These are phyloP conservation scores for Lophius piscatorius DNA, from an alignment of 2,113 vertebrate genomes.

Conservation along the genomic window DNA sequence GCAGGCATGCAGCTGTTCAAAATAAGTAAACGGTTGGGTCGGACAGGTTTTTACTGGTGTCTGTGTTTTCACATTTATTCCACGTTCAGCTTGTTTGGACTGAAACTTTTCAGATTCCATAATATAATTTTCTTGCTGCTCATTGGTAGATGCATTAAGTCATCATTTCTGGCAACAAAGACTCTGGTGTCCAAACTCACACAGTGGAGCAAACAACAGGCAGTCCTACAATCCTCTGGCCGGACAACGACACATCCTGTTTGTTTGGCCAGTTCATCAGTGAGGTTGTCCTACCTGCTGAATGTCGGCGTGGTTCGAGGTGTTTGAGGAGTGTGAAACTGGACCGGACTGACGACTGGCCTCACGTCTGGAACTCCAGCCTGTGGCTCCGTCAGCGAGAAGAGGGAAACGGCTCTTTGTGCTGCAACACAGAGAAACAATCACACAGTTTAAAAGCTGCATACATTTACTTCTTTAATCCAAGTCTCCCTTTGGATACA, in stretches of 20 bases:
- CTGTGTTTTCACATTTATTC: background rate
- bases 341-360: conserved; percentile 80
- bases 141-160: background rate
- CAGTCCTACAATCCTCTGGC: too few relatives aligned
- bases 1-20: background rate
- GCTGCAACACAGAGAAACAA: conserved; percentile 74
- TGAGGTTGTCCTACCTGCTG: conserved; percentile 66
- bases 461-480: background rate
- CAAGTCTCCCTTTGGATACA: background rate
- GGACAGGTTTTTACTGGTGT: conserved; percentile 6
- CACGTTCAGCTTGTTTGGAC: background rate
- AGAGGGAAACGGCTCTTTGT: conserved; percentile 89
- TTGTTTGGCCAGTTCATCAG: too few relatives aligned
- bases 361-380: conserved; percentile 76
- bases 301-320: conserved; percentile 87
- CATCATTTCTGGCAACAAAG: too few relatives aligned
- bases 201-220: too few relatives aligned
- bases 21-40: background rate
- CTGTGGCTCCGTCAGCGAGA: conserved; percentile 85
- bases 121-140: background rate
- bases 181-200: too few relatives aligned
- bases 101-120: background rate
- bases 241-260: too few relatives aligned
- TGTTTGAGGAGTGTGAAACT: conserved; percentile 84
- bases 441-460: background rate